Conservation (phyloP, 2,888 invertebrate species). For the Trichogramma dendrolimi region DNA sequence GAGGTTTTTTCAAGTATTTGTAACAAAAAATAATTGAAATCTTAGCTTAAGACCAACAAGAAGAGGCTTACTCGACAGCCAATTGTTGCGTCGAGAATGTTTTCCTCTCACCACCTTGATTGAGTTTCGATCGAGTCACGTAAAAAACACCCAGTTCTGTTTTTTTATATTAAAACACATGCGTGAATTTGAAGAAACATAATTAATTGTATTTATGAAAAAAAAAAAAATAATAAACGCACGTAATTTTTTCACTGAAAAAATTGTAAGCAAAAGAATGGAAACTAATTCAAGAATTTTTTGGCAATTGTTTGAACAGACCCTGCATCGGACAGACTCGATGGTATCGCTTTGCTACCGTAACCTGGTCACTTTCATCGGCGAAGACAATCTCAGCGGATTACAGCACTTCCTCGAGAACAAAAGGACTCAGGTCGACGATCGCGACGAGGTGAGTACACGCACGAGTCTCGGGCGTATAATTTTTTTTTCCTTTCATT, state of each 20-base stretch:
- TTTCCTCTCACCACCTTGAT: too few species aligned
- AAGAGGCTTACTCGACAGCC: too few species aligned
- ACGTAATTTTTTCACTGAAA: background rate
- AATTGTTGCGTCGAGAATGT: too few species aligned
- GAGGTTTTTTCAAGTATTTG: too few species aligned
- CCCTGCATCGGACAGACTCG: constrained; percentile 84
- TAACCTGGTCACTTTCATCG: constrained; percentile 74
- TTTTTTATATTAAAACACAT: too few species aligned
- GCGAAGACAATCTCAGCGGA: constrained; percentile 74
- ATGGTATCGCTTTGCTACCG: constrained; percentile 87
- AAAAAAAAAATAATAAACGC: too few species aligned
- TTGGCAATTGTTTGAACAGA: constrained; percentile 55
- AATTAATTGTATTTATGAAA: too few species aligned
- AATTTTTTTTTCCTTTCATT: background rate
- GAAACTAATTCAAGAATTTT: background rate
- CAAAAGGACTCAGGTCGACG: constrained; percentile 78
- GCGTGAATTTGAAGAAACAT: too few species aligned
- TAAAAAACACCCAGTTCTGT: too few species aligned
- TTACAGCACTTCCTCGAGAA: constrained; percentile 78
- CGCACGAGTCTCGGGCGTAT: background rate
- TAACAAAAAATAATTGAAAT: too few species aligned
- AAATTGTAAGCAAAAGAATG: background rate
- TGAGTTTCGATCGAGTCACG: too few species aligned
- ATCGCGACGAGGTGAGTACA: constrained; percentile 74
- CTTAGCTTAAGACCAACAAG: too few species aligned